Percentiles rank a stretch among this genome's conserved stretches.
These are phyloP conservation scores for Motacilla tschutschensis DNA, from an alignment of 2,113 vertebrate genomes.

Conservation along the genomic window DNA sequence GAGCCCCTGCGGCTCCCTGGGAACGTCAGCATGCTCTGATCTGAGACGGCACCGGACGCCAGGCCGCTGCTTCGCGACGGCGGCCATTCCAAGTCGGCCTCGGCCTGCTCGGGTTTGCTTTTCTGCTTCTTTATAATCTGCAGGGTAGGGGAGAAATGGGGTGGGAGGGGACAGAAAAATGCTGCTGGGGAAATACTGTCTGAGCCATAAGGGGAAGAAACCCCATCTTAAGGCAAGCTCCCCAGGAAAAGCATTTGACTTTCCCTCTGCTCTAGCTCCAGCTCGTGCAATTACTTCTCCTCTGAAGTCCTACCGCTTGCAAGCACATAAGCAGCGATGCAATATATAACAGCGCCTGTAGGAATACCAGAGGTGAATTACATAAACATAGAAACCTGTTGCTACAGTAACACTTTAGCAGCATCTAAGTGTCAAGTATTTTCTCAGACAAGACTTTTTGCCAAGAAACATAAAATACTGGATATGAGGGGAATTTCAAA, in stretches of 20 bases:
- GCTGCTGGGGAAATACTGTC: not conserved
- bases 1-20: slow-evolving; percentile 64
- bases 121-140: slow-evolving; percentile 93
- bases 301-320: not conserved
- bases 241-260: not conserved
- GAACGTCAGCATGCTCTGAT: slow-evolving; percentile 53
- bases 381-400: not conserved
- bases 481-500: not conserved
- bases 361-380: not conserved
- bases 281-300: not conserved
- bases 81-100: slow-evolving; percentile 81
- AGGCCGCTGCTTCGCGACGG: slow-evolving; percentile 64
- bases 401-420: not conserved
- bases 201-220: not conserved
- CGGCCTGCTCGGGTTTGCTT: slow-evolving; percentile 75
- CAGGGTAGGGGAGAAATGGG: not conserved
- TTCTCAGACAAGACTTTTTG: not conserved
- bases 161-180: not conserved
- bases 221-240: not conserved
- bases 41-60: slow-evolving; percentile 64
- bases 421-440: not conserved
- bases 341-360: not conserved
- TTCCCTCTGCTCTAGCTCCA: not conserved
- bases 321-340: fast-evolving
- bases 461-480: not conserved